Conservation (phyloP, 64 coral and sea anemone species). For the Astreopora myriophthalma region DNA sequence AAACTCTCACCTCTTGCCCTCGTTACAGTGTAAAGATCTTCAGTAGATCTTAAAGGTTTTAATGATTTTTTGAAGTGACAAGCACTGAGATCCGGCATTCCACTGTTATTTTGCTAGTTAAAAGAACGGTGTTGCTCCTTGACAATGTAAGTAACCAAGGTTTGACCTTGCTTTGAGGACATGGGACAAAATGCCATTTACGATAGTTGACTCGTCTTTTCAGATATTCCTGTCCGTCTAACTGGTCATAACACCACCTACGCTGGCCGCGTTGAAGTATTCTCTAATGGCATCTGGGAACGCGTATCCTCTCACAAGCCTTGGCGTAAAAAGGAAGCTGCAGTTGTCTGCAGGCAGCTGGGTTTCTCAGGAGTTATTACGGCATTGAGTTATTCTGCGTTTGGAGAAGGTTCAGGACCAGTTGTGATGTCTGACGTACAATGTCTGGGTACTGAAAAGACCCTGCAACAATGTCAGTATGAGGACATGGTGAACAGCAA, state of each 20-base stretch:
- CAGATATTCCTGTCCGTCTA: neutral
- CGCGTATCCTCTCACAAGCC: neutral
- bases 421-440: neutral
- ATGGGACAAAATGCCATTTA: too few relatives aligned
- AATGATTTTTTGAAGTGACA: too few relatives aligned
- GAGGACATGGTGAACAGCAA: neutral
- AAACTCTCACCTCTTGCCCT: too few relatives aligned
- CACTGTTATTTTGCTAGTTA: too few relatives aligned
- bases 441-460: neutral
- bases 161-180: too few relatives aligned
- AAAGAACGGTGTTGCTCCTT: too few relatives aligned
- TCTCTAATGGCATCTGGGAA: conserved; percentile 13
- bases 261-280: neutral
- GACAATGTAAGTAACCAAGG: too few relatives aligned
- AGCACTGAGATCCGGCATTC: too few relatives aligned
- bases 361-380: neutral
- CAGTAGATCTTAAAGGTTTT: too few relatives aligned
- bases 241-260: neutral
- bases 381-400: neutral
- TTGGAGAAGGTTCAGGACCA: neutral
- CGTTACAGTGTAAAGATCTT: too few relatives aligned
- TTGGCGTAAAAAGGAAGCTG: neutral
- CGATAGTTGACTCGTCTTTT: neutral
- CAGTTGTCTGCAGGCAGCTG: neutral
- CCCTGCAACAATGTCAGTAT: conserved; percentile 2